A percentile compares a stretch with the other conserved stretches of the same genome.
Conservation (phyloP, 1,140 invertebrate genomes). For the Drosophila aff. region DNA sequence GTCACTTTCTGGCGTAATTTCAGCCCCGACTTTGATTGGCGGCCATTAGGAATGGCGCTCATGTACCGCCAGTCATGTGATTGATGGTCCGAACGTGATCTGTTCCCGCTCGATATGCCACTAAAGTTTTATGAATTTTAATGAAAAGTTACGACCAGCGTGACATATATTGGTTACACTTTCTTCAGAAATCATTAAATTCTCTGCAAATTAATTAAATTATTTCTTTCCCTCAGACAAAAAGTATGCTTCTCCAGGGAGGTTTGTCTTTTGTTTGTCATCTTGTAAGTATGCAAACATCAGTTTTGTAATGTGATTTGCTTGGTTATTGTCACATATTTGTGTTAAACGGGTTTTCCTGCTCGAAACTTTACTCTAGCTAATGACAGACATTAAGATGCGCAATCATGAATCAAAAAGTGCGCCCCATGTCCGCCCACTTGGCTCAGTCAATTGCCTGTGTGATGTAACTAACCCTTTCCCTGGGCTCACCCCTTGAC, state of each 20-base stretch:
- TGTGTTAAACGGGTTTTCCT: conserved; percentile 1
- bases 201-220: conserved; percentile 1
- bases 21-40: conserved; percentile 65
- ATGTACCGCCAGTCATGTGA: conserved; percentile 66
- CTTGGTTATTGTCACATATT: not conserved
- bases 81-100: conserved; percentile 69
- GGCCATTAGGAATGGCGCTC: conserved; percentile 67
- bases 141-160: conserved; percentile 46
- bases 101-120: conserved; percentile 29
- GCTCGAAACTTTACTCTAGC: conserved; percentile 7
- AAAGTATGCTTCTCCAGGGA: conserved; percentile 5
- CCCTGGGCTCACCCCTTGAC: conserved; percentile 1
- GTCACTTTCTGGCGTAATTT: conserved; percentile 69
- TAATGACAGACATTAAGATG: conserved; percentile 30
- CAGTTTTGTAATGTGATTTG: not conserved
- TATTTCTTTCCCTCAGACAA: not conserved
- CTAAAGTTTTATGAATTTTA: conserved; percentile 66
- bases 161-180: not conserved
- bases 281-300: not conserved
- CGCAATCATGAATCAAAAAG: conserved; percentile 60
- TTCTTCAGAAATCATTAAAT: not conserved
- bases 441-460: conserved; percentile 34
- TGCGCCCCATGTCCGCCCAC: conserved; percentile 28
- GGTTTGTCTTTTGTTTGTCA: accelerated
- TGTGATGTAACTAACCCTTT: conserved; percentile 48